A percentile compares a stretch with the other conserved stretches of the same genome.
These are phyloP conservation scores for Andrena praecox DNA, from an alignment of 2,888 invertebrate species.

Conservation along the genomic window DNA sequence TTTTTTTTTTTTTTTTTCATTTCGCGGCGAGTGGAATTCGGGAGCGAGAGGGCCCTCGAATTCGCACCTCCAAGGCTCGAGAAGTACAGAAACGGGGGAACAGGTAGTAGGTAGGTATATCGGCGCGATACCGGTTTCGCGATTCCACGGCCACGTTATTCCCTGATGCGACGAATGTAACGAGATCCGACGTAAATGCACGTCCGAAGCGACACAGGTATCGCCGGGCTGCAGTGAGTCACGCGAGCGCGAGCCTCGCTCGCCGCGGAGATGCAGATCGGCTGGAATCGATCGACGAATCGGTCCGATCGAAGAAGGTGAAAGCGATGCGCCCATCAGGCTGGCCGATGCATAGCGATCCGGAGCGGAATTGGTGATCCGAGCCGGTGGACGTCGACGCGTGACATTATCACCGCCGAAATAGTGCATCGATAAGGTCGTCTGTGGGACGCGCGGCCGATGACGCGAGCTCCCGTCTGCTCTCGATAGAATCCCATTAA, in stretches of 20 bases:
- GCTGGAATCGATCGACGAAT: constrained; percentile 35
- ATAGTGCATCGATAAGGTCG: constrained; percentile 78
- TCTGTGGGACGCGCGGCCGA: constrained; percentile 78
- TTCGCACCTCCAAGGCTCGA: background rate
- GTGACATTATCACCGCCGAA: constrained; percentile 74
- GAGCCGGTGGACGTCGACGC: constrained; percentile 37
- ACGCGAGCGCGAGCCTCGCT: constrained; percentile 27
- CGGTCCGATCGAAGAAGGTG: constrained; percentile 48
- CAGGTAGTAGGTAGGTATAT: background rate
- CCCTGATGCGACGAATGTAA: constrained; percentile 28
- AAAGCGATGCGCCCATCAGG: constrained; percentile 18
- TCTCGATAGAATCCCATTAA: constrained; percentile 82
- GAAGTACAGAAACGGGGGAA: background rate
- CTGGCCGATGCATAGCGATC: constrained; percentile 32
- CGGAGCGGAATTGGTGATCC: constrained; percentile 54
- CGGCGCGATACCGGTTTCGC: background rate
- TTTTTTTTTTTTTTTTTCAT: too few relatives aligned
- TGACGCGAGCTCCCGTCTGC: constrained; percentile 74
- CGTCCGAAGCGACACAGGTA: constrained; percentile 4
- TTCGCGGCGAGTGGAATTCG: background rate
- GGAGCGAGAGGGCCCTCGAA: background rate
- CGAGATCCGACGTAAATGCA: constrained; percentile 33
- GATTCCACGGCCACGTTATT: constrained; percentile 22
- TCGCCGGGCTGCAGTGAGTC: constrained; percentile 30
- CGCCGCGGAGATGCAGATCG: constrained; percentile 21